Evolutionary conservation across 1,140 invertebrate genomes (phyloP), one percentile per base, ranked within the genome.

Genomic region (Carposina sasakii): DNA sequence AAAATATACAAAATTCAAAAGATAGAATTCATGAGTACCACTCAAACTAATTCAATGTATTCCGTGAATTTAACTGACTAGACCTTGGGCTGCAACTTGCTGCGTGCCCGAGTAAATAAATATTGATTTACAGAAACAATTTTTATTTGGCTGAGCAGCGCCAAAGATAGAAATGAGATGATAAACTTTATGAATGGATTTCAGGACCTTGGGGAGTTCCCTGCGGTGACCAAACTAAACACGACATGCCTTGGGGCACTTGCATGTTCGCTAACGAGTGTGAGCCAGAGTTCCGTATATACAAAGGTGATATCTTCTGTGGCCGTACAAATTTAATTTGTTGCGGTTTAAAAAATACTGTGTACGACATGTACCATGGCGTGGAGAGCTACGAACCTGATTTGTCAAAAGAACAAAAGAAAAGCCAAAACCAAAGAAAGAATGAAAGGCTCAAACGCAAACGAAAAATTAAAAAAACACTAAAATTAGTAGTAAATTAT

Each of bases 211-310:
- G 74, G 76, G 76, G 74, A 4, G 63, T 79, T 20, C 57, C 72
- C n/a, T 82, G 78, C 40, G 76, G 78, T n/a, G 78, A 82, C 58
- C 78, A 76, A 1, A 71, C 71, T 13, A 72, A 79, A 24, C 68
- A 75, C 26, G 78, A 79, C 13, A 57, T 64, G 40, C 76, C 76
- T 0, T 79, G 76, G 76, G 78, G 78, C 5, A 58, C 58, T n/a
- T 82, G 78, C 48, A 76, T 74, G 69, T 36, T 77, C 19, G 48
- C 74, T 2, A 58, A 64, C 58, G 70, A 82, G 46, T 82, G 78
- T 41, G 74, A 76, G n/a, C 22, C 71, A 2, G 78, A 79, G 46
- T 79, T 63, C 39, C 65, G 78, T 2, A 72, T 82, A 8, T 77
- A 73, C 24, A 57, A 76, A 20, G 78, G 78, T 0, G 78, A 82